Base-by-base conservation (phyloP, 92 coral and sea anemone genomes). In the Pocillopora grandis region DNA sequence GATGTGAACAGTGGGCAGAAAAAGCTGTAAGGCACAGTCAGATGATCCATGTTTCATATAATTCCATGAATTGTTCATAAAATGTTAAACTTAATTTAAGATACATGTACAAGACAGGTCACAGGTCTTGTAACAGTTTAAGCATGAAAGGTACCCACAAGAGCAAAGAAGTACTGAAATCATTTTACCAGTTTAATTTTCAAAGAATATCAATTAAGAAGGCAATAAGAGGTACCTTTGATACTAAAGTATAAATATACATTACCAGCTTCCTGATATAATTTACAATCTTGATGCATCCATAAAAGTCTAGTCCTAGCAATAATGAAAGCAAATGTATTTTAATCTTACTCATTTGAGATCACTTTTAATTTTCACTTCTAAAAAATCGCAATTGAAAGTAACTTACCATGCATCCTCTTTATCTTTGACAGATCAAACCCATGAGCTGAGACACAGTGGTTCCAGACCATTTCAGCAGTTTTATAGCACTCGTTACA, bases 251-350 rank as follows among this genome's bases (percentile, higher is more conserved):
- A 42, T 42, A 42, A 64, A 64, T 27, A 35, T 12, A 12, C 14
- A 27, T 72, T 89, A 95, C 98, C 98, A 80, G 89, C 76, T 90
- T 93, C 76, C 98, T 91, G 72, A 94, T 87, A 76, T 79, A 95
- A 80, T 95, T 95, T 1, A 95, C 76, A 33, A 96, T 49, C 82
- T 90, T 96, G 86, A 96, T 92, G 70, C 92, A 96, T 59, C 98
- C 98, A 93, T 96, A 96, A 82, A 88, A 92, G 79, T 96, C 98
- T 62, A 96, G 88, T n/a, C 91, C 98, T 95, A 76, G 66, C 14
- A 27, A 42, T 18, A 76, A 35, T 27, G 73, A 23, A 78, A 16
- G 37, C 56, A 57, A 84, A 1, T 8, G 11, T 5, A 72, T 3
- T 42, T 12, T 33, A 71, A 74, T 10, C 20, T 56, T 21, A 15